Percentiles rank a stretch among this genome's conserved stretches.
phyloP scores from a whole-genome alignment of 2,797 vertebrate genomes.

The Neosilurus hyrtlii region DNA sequence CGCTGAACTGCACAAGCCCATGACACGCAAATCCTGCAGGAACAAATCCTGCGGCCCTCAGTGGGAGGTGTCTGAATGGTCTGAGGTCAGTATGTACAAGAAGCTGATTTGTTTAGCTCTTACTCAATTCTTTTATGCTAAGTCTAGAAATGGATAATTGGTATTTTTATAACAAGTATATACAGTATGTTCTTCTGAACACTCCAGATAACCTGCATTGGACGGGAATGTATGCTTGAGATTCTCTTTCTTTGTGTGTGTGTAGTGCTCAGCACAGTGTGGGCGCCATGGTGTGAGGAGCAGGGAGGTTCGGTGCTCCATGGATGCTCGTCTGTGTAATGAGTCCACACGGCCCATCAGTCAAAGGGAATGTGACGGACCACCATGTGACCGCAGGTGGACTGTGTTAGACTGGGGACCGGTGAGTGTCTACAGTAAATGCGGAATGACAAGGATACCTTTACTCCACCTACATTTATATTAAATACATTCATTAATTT shows the following conservation, averaged over 20 bases:
- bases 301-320: conserved; percentile 84
- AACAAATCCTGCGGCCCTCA: conserved; percentile 87
- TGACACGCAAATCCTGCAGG: conserved; percentile 81
- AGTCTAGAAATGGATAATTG: not conserved
- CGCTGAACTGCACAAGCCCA: conserved; percentile 79
- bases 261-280: conserved; percentile 80
- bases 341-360: conserved; percentile 71
- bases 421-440: conserved; percentile 68
- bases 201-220: not conserved
- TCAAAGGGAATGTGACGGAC: conserved; percentile 75
- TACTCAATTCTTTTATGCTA: not conserved
- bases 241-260: conserved; percentile 5
- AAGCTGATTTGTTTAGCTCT: not conserved
- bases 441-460: not conserved
- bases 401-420: conserved; percentile 85
- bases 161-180: not conserved
- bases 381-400: conserved; percentile 83
- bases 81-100: conserved; percentile 70
- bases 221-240: not conserved
- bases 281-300: conserved; percentile 71
- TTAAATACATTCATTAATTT: not conserved
- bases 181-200: not conserved
- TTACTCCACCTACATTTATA: not conserved
- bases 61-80: conserved; percentile 85
- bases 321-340: conserved; percentile 75